Base-by-base conservation (phyloP, 2,113 vertebrate species). In the Helogale parvula region DNA sequence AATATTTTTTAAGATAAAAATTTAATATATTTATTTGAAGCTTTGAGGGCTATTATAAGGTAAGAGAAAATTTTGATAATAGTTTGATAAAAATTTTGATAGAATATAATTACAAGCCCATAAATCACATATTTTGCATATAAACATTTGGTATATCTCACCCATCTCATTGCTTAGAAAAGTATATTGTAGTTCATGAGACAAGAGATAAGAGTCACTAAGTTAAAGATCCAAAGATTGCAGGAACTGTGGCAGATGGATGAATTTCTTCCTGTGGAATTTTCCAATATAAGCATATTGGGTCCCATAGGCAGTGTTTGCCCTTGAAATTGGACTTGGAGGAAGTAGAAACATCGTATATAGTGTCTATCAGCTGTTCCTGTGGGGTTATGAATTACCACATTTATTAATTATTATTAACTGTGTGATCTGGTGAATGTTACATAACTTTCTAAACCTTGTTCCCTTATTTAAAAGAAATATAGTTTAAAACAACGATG, bases 231-330 rank as follows among this genome's bases (percentile, higher is more conserved):
- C 12, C 29, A 29, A 82, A 41, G 52, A 80, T 72, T 54, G 15
- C 63, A n/a, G 27, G 68, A 74, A 57, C 23, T 14, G 4, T 31
- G 19, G 52, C 6, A 5, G 41, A 65, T 27, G 25, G 2, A 76
- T 68, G 27, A 83, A 76, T 74, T 97, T 96, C 80, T 93, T 91
- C 52, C 76, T 83, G 25, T 82, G 87, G 96, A 89, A 95, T 94
- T 97, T 97, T 96, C 93, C 72, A 94, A 3, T 57, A 50, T 57
- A 90, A 90, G 35, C 65, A 84, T 65, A 29, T 77, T 77, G 41
- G 5, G 17, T 79, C 69, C 71, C 38, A 54, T 7, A 68, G 38
- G 29, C 80, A 81, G 33, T 19, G 23, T 80, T 57, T 92, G 33
- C 41, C 50, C 72, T 89, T 85, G 66, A 94, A 81, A 92, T 35